Evolutionary conservation across 2,888 invertebrate genomes (phyloP).

Genomic region (Drosophila hamatofila): DNA sequence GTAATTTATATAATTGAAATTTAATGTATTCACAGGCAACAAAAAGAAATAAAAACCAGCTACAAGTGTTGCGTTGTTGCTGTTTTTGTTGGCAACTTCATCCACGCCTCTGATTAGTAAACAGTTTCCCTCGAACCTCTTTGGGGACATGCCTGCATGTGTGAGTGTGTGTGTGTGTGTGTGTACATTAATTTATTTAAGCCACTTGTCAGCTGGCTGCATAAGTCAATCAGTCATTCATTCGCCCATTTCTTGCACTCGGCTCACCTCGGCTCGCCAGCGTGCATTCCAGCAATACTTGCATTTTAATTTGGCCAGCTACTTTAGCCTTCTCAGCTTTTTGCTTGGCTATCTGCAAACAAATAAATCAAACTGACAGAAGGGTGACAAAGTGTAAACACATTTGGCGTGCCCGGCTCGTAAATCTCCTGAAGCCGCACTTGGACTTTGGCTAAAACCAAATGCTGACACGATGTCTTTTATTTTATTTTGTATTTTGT

Average conservation of each 20-base stretch:
- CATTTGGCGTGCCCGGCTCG: slow-evolving; percentile 81
- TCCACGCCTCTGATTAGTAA: slow-evolving; percentile 49
- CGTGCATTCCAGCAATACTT: slow-evolving; percentile 79
- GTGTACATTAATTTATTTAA: slow-evolving; percentile 73
- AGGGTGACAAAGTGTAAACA: slow-evolving; percentile 85
- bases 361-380: slow-evolving; percentile 83
- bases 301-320: slow-evolving; percentile 78
- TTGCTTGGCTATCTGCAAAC: slow-evolving; percentile 75
- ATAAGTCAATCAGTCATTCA: slow-evolving; percentile 81
- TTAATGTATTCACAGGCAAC: neutral
- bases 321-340: slow-evolving; percentile 66
- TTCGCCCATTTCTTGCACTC: slow-evolving; percentile 61
- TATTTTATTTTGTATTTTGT: neutral
- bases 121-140: slow-evolving; percentile 29
- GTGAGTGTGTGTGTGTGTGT: neutral
- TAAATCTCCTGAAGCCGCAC: slow-evolving; percentile 74
- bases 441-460: slow-evolving; percentile 73
- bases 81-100: slow-evolving; percentile 15
- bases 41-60: slow-evolving; percentile 6
- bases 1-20: slow-evolving; percentile 9
- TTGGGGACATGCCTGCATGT: slow-evolving; percentile 23
- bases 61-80: slow-evolving; percentile 12
- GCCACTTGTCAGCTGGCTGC: slow-evolving; percentile 72
- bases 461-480: slow-evolving; percentile 57
- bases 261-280: slow-evolving; percentile 14